Evolutionary conservation across 2,888 invertebrate species (phyloP).

Genomic region (Anticlea derivata): DNA sequence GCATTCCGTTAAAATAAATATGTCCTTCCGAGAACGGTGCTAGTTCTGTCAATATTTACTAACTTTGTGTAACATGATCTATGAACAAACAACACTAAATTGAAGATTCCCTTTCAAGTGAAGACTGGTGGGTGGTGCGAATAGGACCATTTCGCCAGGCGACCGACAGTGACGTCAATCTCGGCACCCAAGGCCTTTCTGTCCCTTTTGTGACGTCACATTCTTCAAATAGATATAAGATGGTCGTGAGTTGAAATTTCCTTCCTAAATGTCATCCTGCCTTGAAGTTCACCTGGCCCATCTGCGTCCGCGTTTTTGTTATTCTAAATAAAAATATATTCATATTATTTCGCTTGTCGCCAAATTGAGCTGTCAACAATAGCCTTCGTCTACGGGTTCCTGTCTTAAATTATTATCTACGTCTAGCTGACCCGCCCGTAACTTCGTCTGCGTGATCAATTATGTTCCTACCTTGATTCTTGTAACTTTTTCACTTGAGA

Average conservation of each 20-base stretch:
- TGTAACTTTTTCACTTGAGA: too few species aligned
- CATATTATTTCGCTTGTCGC: too few species aligned
- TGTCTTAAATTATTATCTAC: background rate
- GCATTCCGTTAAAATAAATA: background rate
- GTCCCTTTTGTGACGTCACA: conserved; percentile 39
- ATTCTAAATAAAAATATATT: too few species aligned
- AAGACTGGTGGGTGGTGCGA: conserved; percentile 30
- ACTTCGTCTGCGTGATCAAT: too few species aligned
- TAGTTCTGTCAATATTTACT: conserved; percentile 17
- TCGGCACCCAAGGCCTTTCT: conserved; percentile 32
- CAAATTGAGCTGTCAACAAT: background rate
- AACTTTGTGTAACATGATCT: conserved; percentile 30
- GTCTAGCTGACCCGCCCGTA: too few species aligned
- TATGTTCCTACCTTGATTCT: too few species aligned
- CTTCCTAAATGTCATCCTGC: conserved; percentile 24
- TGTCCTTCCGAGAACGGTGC: conserved; percentile 6
- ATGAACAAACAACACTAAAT: conserved; percentile 28
- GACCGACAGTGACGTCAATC: conserved; percentile 33
- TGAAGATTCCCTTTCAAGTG: conserved; percentile 28
- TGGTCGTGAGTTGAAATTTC: conserved; percentile 16
- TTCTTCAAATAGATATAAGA: conserved; percentile 21
- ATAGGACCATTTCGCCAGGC: conserved; percentile 29
- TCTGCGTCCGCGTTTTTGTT: background rate
- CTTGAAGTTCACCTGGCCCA: conserved; percentile 12
- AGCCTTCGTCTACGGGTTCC: background rate